A percentile compares a stretch with the other conserved stretches of the same genome.
These are phyloP conservation scores for Meiosimyza platycephala DNA, from an alignment of 2,888 invertebrate genomes.

Conservation along the genomic window DNA sequence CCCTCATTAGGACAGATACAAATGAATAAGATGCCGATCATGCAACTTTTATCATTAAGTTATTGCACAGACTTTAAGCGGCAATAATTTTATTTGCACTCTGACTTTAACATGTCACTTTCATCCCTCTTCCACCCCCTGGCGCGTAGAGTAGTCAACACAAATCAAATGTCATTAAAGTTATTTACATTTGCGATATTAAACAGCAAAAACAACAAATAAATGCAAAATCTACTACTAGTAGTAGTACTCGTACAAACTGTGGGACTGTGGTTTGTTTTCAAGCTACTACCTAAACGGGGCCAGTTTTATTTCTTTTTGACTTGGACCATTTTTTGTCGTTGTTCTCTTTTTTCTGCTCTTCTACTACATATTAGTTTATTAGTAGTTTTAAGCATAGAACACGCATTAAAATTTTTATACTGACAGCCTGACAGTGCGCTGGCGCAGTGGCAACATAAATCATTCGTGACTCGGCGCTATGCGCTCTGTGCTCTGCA, in stretches of 20 bases:
- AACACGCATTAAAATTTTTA: slow-evolving; percentile 46
- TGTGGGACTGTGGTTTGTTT: too few species aligned
- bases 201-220: too few species aligned
- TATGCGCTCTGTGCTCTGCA: not conserved
- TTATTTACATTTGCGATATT: not conserved
- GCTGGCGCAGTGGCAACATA: slow-evolving; percentile 63
- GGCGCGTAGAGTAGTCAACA: not conserved
- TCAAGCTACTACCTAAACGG: not conserved
- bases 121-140: too few species aligned
- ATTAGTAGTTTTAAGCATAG: slow-evolving; percentile 47
- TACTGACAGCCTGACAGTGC: slow-evolving; percentile 48
- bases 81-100: too few species aligned
- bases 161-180: slow-evolving; percentile 10
- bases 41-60: too few species aligned
- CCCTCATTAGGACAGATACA: too few species aligned
- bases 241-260: too few species aligned
- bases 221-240: too few species aligned
- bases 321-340: not conserved
- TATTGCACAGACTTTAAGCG: too few species aligned
- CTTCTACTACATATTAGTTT: slow-evolving; percentile 43
- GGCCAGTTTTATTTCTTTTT: not conserved
- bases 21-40: too few species aligned
- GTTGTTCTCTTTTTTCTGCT: slow-evolving; percentile 15
- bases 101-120: too few species aligned
- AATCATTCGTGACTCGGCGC: slow-evolving; percentile 54